Conservation (phyloP, 2,888 invertebrate genomes). For the Troides oblongomaculatus region DNA sequence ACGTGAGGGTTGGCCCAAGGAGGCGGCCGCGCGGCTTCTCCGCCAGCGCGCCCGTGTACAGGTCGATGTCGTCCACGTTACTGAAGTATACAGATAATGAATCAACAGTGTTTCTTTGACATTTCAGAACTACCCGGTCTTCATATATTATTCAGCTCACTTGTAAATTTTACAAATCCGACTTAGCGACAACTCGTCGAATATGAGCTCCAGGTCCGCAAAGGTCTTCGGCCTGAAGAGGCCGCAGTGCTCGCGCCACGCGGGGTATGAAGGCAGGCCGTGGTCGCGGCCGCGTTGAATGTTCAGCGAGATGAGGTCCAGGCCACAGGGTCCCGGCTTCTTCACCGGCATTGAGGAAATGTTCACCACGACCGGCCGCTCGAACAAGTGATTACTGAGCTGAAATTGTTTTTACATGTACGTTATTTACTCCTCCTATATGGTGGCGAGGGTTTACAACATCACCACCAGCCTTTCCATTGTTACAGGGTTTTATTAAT, state of each 20-base stretch:
- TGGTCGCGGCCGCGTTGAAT: constrained; percentile 95
- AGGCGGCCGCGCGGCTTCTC: constrained; percentile 88
- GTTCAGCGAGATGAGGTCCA: constrained; percentile 92
- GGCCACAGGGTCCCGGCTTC: constrained; percentile 79
- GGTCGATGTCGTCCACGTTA: constrained; percentile 90
- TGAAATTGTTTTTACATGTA: constrained; percentile 44
- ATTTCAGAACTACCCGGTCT: no score
- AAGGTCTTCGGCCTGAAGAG: constrained; percentile 82
- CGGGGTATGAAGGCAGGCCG: constrained; percentile 88
- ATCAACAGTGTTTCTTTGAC: no score
- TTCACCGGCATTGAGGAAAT: constrained; percentile 26
- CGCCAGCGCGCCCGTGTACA: constrained; percentile 92
- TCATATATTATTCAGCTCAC: constrained; percentile 3
- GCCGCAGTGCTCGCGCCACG: constrained; percentile 88
- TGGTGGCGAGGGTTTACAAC: no score
- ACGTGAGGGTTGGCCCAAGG: constrained; percentile 91
- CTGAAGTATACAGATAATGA: constrained; percentile 36
- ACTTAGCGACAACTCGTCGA: constrained; percentile 82
- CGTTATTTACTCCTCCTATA: no score
- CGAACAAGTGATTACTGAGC: constrained; percentile 85
- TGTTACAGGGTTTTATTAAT: no score
- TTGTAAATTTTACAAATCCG: constrained; percentile 83
- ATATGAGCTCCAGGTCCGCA: constrained; percentile 81
- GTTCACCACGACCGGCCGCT: constrained; percentile 63
- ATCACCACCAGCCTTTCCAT: no score